These are phyloP conservation scores for Glaucomys volans DNA, from an alignment of 2,113 vertebrate species.

Conservation along the genomic window DNA sequence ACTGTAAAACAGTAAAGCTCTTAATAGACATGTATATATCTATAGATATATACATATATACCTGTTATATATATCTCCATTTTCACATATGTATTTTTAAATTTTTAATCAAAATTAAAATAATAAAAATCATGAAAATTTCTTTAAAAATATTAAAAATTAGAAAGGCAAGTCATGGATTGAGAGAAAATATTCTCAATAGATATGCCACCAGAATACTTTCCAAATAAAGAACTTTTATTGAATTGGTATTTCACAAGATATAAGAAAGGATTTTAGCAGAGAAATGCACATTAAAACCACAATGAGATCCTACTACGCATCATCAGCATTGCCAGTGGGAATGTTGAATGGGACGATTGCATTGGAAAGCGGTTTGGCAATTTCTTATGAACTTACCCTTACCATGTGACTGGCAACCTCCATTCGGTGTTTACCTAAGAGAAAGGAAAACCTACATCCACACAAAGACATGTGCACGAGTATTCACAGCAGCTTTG, in stretches of 20 bases:
- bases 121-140: background rate
- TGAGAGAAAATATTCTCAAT: background rate
- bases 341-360: background rate
- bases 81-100: background rate
- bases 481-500: background rate
- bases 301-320: background rate
- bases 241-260: background rate
- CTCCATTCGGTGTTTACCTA: background rate
- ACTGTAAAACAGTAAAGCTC: background rate
- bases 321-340: background rate
- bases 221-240: background rate
- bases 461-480: background rate
- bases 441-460: slow-evolving; percentile 2
- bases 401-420: background rate
- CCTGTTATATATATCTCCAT: background rate
- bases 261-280: background rate
- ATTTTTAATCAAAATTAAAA: background rate
- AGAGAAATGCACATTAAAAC: background rate
- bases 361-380: background rate
- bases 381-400: background rate
- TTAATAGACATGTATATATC: too few species aligned
- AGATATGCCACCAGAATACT: background rate
- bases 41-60: too few species aligned
- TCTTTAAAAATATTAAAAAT: background rate
- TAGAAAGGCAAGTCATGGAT: background rate